Conservation (phyloP, 2,113 vertebrate species). For the Suricata suricatta region DNA sequence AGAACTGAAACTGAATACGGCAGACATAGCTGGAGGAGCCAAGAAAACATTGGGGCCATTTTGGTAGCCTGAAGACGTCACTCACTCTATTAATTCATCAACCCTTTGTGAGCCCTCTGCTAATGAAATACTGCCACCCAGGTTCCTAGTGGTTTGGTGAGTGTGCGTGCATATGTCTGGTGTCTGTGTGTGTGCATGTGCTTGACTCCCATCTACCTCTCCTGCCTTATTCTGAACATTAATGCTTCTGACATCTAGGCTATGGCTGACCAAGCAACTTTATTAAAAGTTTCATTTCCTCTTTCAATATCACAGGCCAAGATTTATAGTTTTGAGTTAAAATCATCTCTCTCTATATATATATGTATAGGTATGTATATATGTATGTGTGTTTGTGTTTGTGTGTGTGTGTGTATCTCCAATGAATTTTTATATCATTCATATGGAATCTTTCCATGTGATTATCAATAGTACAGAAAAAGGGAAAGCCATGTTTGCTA, state of each 20-base stretch:
- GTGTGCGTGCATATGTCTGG: background rate
- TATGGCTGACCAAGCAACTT: background rate
- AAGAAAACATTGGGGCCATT: background rate
- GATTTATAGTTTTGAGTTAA: background rate
- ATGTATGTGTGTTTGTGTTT: background rate
- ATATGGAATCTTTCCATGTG: background rate
- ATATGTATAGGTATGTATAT: background rate
- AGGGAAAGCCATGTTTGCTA: background rate
- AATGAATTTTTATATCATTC: background rate
- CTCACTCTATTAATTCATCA: background rate
- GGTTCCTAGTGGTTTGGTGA: background rate
- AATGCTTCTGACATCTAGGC: background rate
- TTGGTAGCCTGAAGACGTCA: background rate
- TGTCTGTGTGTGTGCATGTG: background rate
- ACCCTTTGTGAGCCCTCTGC: background rate
- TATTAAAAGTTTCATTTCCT: background rate
- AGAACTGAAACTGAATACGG: background rate
- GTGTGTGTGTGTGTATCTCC: background rate
- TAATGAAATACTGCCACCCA: background rate
- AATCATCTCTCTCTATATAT: background rate
- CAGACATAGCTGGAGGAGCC: background rate
- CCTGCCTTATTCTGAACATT: background rate
- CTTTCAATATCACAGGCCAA: background rate
- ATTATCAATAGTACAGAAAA: background rate
- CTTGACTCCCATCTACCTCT: background rate